These are phyloP conservation scores for Clusia tigrina DNA, from an alignment of 2,888 invertebrate genomes.

Conservation along the genomic window DNA sequence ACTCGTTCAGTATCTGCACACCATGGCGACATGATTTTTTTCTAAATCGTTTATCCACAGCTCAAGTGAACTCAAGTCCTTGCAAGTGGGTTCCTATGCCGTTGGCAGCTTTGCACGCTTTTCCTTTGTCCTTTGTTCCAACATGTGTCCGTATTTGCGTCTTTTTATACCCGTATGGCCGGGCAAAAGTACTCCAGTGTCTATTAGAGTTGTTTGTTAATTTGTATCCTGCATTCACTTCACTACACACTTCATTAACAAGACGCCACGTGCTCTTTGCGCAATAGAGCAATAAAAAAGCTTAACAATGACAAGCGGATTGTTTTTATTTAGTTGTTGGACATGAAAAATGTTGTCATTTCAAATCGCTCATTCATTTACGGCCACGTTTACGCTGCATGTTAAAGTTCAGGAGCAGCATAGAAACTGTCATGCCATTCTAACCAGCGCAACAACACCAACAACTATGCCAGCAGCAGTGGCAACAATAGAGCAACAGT, in stretches of 20 bases:
- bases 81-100: too few relatives aligned
- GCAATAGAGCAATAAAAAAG: not conserved
- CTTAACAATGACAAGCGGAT: conserved; percentile 45
- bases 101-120: too few relatives aligned
- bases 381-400: conserved; percentile 8
- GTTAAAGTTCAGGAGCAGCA: conserved; percentile 8
- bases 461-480: conserved; percentile 11
- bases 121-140: too few relatives aligned
- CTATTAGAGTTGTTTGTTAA: too few relatives aligned
- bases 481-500: conserved; percentile 6
- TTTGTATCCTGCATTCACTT: too few relatives aligned
- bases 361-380: conserved; percentile 33
- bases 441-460: not conserved
- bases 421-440: not conserved
- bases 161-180: too few relatives aligned
- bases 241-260: not conserved
- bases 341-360: conserved; percentile 41
- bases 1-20: too few relatives aligned
- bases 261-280: not conserved
- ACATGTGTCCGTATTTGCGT: too few relatives aligned
- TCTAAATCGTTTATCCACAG: too few relatives aligned
- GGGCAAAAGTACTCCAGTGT: too few relatives aligned
- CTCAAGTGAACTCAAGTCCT: too few relatives aligned
- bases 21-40: too few relatives aligned
- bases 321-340: conserved; percentile 51